Percentiles rank a stretch among this genome's conserved stretches.
These are phyloP conservation scores for Asteroscopus sphinx DNA, from an alignment of 2,888 invertebrate genomes.

Conservation along the genomic window DNA sequence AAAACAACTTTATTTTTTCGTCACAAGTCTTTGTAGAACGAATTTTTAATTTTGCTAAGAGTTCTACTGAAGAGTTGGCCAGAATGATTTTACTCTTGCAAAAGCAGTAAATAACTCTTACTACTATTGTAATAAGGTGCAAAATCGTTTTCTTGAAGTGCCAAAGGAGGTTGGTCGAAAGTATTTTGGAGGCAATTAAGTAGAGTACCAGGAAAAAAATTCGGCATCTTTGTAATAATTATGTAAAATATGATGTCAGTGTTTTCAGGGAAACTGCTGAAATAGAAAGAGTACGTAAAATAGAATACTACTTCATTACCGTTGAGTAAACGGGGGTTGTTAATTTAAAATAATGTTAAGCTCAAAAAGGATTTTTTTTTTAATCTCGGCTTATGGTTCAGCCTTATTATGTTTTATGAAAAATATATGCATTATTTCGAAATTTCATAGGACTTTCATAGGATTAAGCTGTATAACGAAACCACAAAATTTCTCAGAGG, in stretches of 20 bases:
- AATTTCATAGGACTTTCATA: too few relatives aligned
- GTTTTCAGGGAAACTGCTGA: conserved; percentile 38
- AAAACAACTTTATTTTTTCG: conserved; percentile 28
- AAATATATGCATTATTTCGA: too few relatives aligned
- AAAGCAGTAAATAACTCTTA: conserved; percentile 31
- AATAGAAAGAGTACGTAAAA: conserved; percentile 23
- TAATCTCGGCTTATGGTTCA: too few relatives aligned
- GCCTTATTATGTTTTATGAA: too few relatives aligned
- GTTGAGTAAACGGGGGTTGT: conserved; percentile 25
- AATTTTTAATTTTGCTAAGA: conserved; percentile 38
- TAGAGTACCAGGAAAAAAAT: conserved; percentile 49
- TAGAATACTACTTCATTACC: conserved; percentile 42
- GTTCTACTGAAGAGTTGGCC: conserved; percentile 24
- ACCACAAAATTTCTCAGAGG: too few relatives aligned
- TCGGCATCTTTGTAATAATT: conserved; percentile 56
- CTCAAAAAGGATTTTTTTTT: background rate
- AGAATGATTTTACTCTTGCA: conserved; percentile 23
- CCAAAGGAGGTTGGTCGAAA: conserved; percentile 18
- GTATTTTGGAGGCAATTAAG: conserved; percentile 58
- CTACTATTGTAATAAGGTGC: conserved; percentile 29
- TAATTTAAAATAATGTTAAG: conserved; percentile 38
- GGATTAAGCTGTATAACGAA: too few relatives aligned
- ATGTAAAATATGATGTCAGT: conserved; percentile 53
- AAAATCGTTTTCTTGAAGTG: conserved; percentile 21
- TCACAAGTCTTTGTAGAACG: conserved; percentile 9